Evolutionary conservation across 2,888 invertebrate genomes (phyloP), one percentile per base, ranked within the genome.

Genomic region (Cyaniris semiargus): DNA sequence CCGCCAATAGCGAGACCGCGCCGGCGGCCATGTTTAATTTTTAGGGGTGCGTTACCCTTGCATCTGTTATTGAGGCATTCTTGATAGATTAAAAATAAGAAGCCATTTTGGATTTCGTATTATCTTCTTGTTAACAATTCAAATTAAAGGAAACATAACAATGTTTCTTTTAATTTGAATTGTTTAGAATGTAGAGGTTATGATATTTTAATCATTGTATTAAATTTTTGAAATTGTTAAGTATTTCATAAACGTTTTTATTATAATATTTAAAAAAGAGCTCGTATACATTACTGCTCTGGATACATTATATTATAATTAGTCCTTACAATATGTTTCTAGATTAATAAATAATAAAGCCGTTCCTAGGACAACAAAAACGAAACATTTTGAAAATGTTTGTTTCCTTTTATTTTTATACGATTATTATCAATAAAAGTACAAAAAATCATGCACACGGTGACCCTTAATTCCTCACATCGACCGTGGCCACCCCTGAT

Each of bases 1-100:
- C 90, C 86, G 87, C 93, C 94, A 93, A 93, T 93, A 92, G 93
- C 91, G 90, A 88, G 87, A 89, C 88, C 87, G 86, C 87, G 86
- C 87, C 82, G 85, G 90, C 92, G 87, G 93, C 93, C 93, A 94
- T 94, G 93, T 93, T 94, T 93, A 92, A 93, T 93, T 93, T 91
- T 92, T 90, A 91, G 90, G 93, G 93, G 92, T 89, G 88, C 86
- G 83, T 87, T 87, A 89, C 91, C 93, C 92, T 87, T 87, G 82
- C 83, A 82, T 81, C 82, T 83, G 86, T 86, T 89, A 87, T 88
- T 90, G 89, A 74, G 74, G 48, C 48, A 74, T 74, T 74, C 48
- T 27, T 74, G 74, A 74, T 72, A 70, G 58, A 77, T 74, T 77
- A 72, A 77, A 71, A 77, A 77, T 77, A 71, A 71, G 53, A 56